Conservation (phyloP, 2,888 invertebrate genomes). For the Heteromyza rotundicornis region DNA sequence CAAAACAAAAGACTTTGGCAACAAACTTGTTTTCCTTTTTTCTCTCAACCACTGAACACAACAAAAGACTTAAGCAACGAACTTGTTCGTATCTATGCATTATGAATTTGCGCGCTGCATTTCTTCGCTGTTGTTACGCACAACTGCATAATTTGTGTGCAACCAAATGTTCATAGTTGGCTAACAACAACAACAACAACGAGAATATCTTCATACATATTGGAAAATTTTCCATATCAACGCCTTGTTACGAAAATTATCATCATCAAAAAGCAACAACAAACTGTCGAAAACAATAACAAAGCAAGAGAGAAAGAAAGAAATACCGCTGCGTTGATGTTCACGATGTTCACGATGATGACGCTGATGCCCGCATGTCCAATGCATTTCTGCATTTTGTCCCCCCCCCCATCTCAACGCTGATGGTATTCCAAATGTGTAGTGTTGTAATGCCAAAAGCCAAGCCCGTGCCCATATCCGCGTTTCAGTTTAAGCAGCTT, state of each 20-base stretch:
- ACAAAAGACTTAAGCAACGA: slow-evolving; percentile 7
- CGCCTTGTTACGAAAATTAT: neutral
- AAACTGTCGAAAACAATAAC: neutral
- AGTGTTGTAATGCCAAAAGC: neutral
- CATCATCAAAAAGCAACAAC: neutral
- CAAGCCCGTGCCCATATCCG: neutral
- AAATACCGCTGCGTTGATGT: too few relatives aligned
- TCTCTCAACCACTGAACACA: neutral
- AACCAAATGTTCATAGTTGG: neutral
- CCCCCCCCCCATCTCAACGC: neutral
- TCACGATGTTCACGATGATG: too few relatives aligned
- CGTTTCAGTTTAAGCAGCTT: neutral
- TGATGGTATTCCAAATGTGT: neutral
- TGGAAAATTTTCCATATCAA: neutral
- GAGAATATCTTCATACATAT: too few relatives aligned
- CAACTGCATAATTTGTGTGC: neutral
- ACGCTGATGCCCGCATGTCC: too few relatives aligned
- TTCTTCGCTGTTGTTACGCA: neutral
- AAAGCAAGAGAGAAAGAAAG: neutral
- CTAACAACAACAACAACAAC: neutral
- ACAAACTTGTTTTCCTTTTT: slow-evolving; percentile 39
- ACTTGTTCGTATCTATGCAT: neutral
- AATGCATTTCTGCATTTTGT: too few relatives aligned
- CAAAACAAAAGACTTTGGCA: slow-evolving; percentile 52
- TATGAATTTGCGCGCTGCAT: neutral